These are phyloP conservation scores for Rallus limicola DNA, from an alignment of 2,113 vertebrate genomes.

Conservation along the genomic window DNA sequence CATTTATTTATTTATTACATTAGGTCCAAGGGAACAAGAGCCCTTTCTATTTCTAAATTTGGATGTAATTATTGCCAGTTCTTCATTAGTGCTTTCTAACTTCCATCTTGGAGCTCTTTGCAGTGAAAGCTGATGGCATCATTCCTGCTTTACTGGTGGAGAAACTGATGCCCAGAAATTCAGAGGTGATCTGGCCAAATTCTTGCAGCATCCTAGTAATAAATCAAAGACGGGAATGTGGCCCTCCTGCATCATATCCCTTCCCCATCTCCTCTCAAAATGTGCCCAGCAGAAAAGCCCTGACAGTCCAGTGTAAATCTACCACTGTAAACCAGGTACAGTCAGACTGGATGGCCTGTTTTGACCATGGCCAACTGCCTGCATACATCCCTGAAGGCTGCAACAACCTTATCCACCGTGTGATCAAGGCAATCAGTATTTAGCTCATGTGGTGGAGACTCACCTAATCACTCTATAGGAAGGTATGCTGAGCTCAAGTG, in stretches of 20 bases:
- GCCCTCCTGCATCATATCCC: not conserved
- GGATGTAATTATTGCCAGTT: slow-evolving; percentile 18
- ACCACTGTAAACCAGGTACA: not conserved
- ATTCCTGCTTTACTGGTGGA: not conserved
- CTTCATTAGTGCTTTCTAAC: slow-evolving; percentile 44
- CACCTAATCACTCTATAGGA: not conserved
- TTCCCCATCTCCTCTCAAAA: accelerated
- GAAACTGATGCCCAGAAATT: not conserved
- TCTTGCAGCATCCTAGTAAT: not conserved
- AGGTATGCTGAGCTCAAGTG: not conserved
- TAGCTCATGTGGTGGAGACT: not conserved
- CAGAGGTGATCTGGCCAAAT: not conserved
- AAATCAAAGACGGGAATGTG: not conserved
- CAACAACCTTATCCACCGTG: not conserved
- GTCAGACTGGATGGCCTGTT: not conserved
- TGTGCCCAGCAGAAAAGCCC: not conserved
- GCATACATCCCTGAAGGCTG: not conserved
- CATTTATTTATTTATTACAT: slow-evolving; percentile 57
- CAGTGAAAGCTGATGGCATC: not conserved
- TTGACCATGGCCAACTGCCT: not conserved
- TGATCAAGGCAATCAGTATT: not conserved
- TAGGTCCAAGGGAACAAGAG: slow-evolving; percentile 37
- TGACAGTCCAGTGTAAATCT: not conserved
- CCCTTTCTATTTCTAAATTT: slow-evolving; percentile 49
- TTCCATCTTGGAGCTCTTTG: not conserved